Conservation (phyloP, 2,888 invertebrate genomes). For the Cyclophora punctaria region DNA sequence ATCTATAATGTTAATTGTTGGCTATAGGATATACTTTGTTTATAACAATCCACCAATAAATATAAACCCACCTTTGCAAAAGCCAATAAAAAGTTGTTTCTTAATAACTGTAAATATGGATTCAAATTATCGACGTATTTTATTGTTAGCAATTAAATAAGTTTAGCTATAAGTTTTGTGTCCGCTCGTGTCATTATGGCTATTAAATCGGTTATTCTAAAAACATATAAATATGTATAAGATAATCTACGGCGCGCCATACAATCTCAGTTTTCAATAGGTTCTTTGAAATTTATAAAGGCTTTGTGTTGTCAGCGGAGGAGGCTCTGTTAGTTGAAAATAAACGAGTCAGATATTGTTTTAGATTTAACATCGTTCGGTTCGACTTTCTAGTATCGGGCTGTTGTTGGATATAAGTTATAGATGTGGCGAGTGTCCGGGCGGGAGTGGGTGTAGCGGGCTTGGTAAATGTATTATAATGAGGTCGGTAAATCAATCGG, state of each 20-base stretch:
- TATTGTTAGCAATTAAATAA: constrained; percentile 33
- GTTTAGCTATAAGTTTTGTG: constrained; percentile 9
- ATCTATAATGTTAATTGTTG: too few relatives aligned
- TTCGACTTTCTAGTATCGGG: constrained; percentile 25
- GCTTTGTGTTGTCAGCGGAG: constrained; percentile 23
- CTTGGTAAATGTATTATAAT: constrained; percentile 43
- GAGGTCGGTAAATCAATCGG: constrained; percentile 55
- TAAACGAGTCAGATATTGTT: constrained; percentile 28
- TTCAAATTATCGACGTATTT: constrained; percentile 32
- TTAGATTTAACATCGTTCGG: constrained; percentile 32
- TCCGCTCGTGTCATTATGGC: constrained; percentile 22
- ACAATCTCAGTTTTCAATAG: background rate
- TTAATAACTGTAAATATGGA: constrained; percentile 12
- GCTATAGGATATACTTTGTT: too few relatives aligned
- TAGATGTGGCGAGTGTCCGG: constrained; percentile 9
- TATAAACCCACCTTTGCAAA: too few relatives aligned
- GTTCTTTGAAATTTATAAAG: constrained; percentile 22
- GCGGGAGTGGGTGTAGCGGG: constrained; percentile 27
- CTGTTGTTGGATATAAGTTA: too few relatives aligned
- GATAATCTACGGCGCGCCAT: too few relatives aligned
- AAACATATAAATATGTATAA: background rate
- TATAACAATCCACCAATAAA: too few relatives aligned
- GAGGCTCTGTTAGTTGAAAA: constrained; percentile 22
- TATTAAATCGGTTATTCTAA: background rate
- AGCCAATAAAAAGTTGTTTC: too few relatives aligned